Base-by-base conservation (phyloP, 2,888 invertebrate species). In the Parnassius mnemosyne region DNA sequence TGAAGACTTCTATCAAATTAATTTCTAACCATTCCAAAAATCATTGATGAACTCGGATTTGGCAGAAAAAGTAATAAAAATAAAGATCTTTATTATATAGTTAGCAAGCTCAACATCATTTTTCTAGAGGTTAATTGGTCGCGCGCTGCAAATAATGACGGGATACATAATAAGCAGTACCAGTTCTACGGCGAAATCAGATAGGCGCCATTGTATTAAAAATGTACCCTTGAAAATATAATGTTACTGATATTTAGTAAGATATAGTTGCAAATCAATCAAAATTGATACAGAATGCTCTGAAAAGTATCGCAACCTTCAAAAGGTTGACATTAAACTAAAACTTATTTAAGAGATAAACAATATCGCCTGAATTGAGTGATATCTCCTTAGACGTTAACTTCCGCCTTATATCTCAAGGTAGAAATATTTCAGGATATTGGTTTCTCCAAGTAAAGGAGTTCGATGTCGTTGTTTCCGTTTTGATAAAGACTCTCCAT, bases 61-160 rank as follows among this genome's bases (percentile, higher is more conserved):
- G 7, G n/a, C 10, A 10, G 47, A 72, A 76, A 71, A 75, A 78
- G 78, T 75, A 74, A 77, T 80, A 78, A 79, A 74, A 73, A 77
- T 78, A 78, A 80, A 82, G 77, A 79, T 82, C 74, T 34, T 5
- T 34, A 7, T 34, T 5, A 34, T 34, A 76, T 72, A 74, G 75
- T 34, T 34, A 76, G 80, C 73, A 81, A 84, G 78, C 87, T 86
- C 85, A 86, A 86, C 85, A 88, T 86, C 87, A 89, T 89, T 89
- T 87, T 79, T 87, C 84, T 87, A 81, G 68, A 83, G 84, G 87
- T 80, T 79, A 84, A 87, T 80, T 79, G 82, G 78, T 78, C 78
- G 71, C 80, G 76, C 74, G 75, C 76, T 77, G 79, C 78, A 79
- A 78, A 72, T 79, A 79, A 79, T 79, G 80, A 69, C 71, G 70